Percentiles rank a stretch among this genome's conserved stretches.
These are phyloP conservation scores for Drosophila hamatofila DNA, from an alignment of 2,888 invertebrate species.

Conservation along the genomic window DNA sequence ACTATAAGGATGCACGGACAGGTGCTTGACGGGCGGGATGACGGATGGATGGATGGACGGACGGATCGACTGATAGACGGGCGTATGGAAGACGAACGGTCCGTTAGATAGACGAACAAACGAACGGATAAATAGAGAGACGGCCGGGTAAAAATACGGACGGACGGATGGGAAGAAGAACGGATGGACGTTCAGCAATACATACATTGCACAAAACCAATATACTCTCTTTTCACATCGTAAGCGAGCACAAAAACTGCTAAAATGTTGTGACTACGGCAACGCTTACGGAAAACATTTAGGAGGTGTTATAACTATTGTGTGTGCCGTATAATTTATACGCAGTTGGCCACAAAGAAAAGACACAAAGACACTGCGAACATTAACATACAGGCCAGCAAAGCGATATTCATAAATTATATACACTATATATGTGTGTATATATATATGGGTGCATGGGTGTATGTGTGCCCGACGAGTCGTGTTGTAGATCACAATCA, in stretches of 20 bases:
- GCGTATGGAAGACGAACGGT: background rate
- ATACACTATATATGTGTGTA: slow-evolving; percentile 33
- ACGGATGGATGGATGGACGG: background rate
- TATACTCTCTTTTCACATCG: background rate
- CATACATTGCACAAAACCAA: background rate
- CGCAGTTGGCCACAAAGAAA: slow-evolving; percentile 44
- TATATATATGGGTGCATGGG: slow-evolving; percentile 13
- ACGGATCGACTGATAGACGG: background rate
- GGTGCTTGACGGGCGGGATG: too few relatives aligned
- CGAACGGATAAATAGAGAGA: background rate
- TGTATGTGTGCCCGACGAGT: slow-evolving; percentile 40
- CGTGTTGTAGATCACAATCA: slow-evolving; percentile 80
- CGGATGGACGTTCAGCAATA: background rate
- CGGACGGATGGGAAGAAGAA: background rate
- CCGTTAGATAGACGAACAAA: background rate
- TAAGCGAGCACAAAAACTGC: background rate
- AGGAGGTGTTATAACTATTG: slow-evolving; percentile 74
- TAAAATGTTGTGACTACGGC: slow-evolving; percentile 16
- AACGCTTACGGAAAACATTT: slow-evolving; percentile 62
- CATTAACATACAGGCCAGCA: slow-evolving; percentile 52
- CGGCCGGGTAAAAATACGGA: too few relatives aligned
- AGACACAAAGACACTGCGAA: slow-evolving; percentile 60
- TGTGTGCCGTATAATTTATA: slow-evolving; percentile 65
- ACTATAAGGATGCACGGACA: background rate
- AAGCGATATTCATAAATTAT: slow-evolving; percentile 68